Conservation (phyloP, 2,888 invertebrate genomes). For the Pocota personata region DNA sequence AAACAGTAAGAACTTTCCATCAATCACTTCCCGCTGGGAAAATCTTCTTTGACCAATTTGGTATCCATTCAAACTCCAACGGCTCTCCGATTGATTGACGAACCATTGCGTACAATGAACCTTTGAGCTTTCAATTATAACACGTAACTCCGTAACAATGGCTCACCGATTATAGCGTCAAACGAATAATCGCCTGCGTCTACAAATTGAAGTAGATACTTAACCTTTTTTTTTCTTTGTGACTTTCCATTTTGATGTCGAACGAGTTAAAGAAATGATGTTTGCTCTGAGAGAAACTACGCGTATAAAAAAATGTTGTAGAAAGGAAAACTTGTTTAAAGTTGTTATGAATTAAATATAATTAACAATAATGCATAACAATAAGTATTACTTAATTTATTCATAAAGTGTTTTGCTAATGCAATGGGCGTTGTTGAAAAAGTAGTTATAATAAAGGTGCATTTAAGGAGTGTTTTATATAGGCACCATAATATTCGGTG, state of each 20-base stretch:
- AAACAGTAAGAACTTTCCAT: slow-evolving; percentile 3
- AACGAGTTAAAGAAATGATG: background rate
- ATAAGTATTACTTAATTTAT: slow-evolving; percentile 3
- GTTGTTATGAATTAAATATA: slow-evolving; percentile 6
- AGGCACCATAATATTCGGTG: too few relatives aligned
- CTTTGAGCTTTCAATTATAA: slow-evolving; percentile 33
- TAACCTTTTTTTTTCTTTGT: slow-evolving; percentile 4
- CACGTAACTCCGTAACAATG: slow-evolving; percentile 27
- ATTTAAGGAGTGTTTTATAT: too few relatives aligned
- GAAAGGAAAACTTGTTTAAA: slow-evolving; percentile 21
- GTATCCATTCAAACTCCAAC: background rate
- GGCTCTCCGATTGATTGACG: background rate
- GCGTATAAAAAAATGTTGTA: background rate
- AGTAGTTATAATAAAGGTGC: too few relatives aligned
- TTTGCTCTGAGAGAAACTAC: background rate
- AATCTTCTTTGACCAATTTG: background rate
- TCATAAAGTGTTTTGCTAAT: background rate
- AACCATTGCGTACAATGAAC: slow-evolving; percentile 26
- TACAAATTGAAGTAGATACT: slow-evolving; percentile 19
- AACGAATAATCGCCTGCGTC: background rate
- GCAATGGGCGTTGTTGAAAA: background rate
- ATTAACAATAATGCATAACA: background rate
- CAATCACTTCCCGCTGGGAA: background rate
- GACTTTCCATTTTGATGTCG: slow-evolving; percentile 23
- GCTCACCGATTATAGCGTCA: slow-evolving; percentile 17